Conservation (phyloP, 2,797 vertebrate genomes). For the Myotis daubentonii region DNA sequence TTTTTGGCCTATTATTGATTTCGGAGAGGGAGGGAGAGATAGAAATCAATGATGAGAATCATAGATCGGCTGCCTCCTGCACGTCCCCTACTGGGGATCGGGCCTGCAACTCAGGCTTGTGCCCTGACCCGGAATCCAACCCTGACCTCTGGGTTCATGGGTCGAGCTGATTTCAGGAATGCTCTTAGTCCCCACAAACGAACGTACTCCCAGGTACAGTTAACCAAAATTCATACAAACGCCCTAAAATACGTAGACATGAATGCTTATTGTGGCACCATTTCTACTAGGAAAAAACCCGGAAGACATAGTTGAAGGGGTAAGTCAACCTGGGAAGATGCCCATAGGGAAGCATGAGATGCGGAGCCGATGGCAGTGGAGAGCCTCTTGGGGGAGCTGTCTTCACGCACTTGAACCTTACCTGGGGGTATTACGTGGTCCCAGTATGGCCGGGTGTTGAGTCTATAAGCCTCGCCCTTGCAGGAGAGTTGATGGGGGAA, state of each 20-base stretch:
- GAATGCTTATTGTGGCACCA: background rate
- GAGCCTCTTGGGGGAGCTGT: background rate
- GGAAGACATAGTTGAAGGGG: background rate
- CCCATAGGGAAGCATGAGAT: no score
- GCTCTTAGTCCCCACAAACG: no score
- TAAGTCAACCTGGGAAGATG: no score
- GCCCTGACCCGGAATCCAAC: no score
- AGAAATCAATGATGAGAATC: no score
- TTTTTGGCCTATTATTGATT: no score
- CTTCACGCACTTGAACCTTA: background rate
- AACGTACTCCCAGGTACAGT: background rate
- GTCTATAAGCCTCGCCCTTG: background rate
- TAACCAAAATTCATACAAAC: background rate
- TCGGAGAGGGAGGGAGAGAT: no score
- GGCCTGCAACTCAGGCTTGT: no score
- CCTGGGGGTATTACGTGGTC: background rate
- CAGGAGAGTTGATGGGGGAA: background rate
- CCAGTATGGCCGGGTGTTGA: background rate
- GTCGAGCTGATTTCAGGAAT: no score
- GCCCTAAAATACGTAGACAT: background rate
- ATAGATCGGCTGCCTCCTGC: no score
- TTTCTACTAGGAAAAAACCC: background rate
- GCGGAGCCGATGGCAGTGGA: background rate
- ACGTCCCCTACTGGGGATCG: no score
- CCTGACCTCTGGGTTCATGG: no score